Base-by-base conservation (phyloP, 1,140 invertebrate species). In the Fragariocoptes setiger region DNA sequence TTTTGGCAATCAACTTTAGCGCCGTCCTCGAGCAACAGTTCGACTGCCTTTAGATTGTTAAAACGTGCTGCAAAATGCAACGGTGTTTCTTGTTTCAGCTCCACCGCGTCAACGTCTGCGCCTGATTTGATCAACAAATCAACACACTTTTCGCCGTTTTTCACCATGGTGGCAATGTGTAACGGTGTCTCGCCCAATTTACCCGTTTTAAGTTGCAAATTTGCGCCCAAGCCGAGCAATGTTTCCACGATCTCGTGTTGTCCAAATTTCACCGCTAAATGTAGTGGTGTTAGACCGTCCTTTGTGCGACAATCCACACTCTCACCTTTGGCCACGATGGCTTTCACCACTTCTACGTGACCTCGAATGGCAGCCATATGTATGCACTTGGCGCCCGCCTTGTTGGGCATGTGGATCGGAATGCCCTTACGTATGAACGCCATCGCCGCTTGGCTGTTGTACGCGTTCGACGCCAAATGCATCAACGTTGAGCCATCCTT, bases 391-490 rank as follows among this genome's bases (percentile, higher is more conserved):
- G 78, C 79, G 31, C 80, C 80, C n/a, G 25, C 25, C 63, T 95
- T 97, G 60, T 97, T 97, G 45, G 90, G 88, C 86, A 97, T 97
- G 53, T 94, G 82, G 1, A 97, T 64, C 45, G 92, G 92, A n/a
- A 97, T 88, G 3, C 90, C 90, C 58, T 90, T 90, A 55, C 86
- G 92, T 54, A 97, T 79, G 18, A 97, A 72, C 66, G 86, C 85
- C 62, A 86, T 76, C n/a, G 88, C 88, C 47, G 86, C 95, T 48
- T 92, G 85, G 1, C 88, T 82, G 58, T 95, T 86, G 0, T 88
- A 90, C 55, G 79, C 83, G 36, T 83, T 59, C 0, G 85, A 88
- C 0, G 86, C 86, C 41, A 95, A 88, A 56, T 97, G 90, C 76
- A 95, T 90, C 38, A 97, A 58, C 0, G 90, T 99, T 46, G 77